phyloP scores from a whole-genome alignment of 30 jellyfish, hydroid and myxozoan species.

The Aurelia coerulea region DNA sequence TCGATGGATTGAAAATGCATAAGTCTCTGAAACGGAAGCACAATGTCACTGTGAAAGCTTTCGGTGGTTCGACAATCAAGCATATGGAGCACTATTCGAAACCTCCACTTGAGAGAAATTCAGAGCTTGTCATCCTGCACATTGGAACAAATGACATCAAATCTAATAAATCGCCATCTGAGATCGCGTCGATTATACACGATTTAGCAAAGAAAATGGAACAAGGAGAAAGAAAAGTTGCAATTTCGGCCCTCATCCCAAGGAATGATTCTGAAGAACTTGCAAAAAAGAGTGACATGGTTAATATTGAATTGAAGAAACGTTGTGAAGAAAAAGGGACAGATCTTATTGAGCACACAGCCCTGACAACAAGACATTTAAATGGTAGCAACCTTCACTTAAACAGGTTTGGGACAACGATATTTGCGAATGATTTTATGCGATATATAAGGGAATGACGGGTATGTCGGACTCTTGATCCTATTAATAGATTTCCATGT shows the following conservation, averaged over 20 bases:
- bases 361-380: slow-evolving; percentile 32
- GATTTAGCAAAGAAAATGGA: slow-evolving; percentile 27
- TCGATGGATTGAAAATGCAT: slow-evolving; percentile 38
- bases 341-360: slow-evolving; percentile 37
- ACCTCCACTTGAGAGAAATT: slow-evolving; percentile 31
- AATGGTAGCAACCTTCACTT: slow-evolving; percentile 70
- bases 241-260: slow-evolving; percentile 26
- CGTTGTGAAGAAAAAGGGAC: slow-evolving; percentile 35
- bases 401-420: slow-evolving; percentile 56
- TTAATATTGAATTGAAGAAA: slow-evolving; percentile 24
- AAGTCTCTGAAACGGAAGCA: slow-evolving; percentile 45
- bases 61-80: slow-evolving; percentile 50
- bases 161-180: slow-evolving; percentile 33
- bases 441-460: slow-evolving; percentile 43
- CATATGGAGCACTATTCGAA: slow-evolving; percentile 44
- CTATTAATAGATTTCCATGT: slow-evolving; percentile 24
- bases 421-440: slow-evolving; percentile 32
- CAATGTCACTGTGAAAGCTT: slow-evolving; percentile 39
- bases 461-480: slow-evolving; percentile 44
- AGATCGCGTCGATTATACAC: slow-evolving; percentile 22
- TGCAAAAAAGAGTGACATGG: slow-evolving; percentile 22
- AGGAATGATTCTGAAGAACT: slow-evolving; percentile 10
- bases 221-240: slow-evolving; percentile 33
- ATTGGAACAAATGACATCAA: slow-evolving; percentile 44
- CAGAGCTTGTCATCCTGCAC: slow-evolving; percentile 46